These are phyloP conservation scores for Drosophila lowei DNA, from an alignment of 1,140 invertebrate genomes.

Conservation along the genomic window DNA sequence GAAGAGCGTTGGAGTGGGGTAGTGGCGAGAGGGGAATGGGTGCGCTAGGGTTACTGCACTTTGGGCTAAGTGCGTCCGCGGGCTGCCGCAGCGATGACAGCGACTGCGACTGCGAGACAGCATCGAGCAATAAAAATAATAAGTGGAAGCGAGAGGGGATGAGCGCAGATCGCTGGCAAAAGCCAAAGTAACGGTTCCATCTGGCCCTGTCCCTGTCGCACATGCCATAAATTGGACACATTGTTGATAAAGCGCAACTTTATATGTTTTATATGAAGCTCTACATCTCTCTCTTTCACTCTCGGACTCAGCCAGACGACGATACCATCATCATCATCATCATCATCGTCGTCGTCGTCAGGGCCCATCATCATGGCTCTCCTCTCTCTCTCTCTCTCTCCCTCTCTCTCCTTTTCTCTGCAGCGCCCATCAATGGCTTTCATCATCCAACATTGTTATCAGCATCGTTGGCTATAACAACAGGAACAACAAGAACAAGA, in stretches of 20 bases:
- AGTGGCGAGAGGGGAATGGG: slow-evolving; percentile 2
- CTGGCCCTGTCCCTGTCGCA: slow-evolving; percentile 25
- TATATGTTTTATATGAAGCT: slow-evolving; percentile 78
- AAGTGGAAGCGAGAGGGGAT: slow-evolving; percentile 11
- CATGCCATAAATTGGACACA: slow-evolving; percentile 75
- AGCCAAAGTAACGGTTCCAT: too few relatives aligned
- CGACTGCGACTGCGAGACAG: background rate
- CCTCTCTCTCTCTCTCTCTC: too few relatives aligned
- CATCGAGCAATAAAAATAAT: slow-evolving; percentile 67
- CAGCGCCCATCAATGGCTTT: slow-evolving; percentile 75
- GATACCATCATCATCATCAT: slow-evolving; percentile 32
- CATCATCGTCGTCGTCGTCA: slow-evolving; percentile 2
- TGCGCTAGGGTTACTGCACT: slow-evolving; percentile 63
- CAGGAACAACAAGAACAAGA: slow-evolving; percentile 33
- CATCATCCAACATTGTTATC: slow-evolving; percentile 78
- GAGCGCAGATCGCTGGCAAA: slow-evolving; percentile 13
- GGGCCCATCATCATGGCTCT: too few relatives aligned
- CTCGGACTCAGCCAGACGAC: slow-evolving; percentile 7
- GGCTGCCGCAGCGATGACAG: slow-evolving; percentile 4
- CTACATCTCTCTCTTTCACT: slow-evolving; percentile 10
- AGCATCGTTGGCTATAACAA: slow-evolving; percentile 51
- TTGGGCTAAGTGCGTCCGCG: slow-evolving; percentile 73
- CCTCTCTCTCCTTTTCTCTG: slow-evolving; percentile 2
- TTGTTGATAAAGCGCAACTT: slow-evolving; percentile 80
- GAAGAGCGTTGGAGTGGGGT: too few relatives aligned